Conservation (phyloP, 2,888 invertebrate genomes). For the Rhingia campestris region DNA sequence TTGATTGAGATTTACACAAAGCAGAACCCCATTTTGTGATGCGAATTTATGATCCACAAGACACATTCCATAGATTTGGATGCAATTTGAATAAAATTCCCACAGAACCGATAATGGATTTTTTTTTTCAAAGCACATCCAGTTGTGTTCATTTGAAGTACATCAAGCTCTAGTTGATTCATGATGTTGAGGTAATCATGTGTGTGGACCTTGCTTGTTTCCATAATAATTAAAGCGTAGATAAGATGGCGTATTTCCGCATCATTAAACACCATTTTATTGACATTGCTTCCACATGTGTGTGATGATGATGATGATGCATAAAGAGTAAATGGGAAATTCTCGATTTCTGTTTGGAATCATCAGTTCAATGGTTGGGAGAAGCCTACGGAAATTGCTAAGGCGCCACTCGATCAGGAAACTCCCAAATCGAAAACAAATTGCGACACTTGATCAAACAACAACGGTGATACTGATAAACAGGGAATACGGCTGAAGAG, state of each 20-base stretch:
- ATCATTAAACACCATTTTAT: conserved; percentile 33
- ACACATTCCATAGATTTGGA: background rate
- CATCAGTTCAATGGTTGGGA: background rate
- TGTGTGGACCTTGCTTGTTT: conserved; percentile 35
- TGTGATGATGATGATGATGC: conserved; percentile 17
- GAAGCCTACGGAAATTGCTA: conserved; percentile 34
- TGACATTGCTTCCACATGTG: conserved; percentile 34
- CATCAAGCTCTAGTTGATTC: background rate
- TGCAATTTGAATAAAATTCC: background rate
- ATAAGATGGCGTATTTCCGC: conserved; percentile 26
- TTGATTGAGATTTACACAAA: background rate
- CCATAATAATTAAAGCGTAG: too few species aligned
- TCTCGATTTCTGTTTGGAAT: conserved; percentile 40
- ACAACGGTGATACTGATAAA: conserved; percentile 6
- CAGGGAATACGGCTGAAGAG: too few species aligned
- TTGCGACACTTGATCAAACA: conserved; percentile 41
- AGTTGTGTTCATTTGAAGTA: conserved; percentile 5
- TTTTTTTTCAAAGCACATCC: background rate
- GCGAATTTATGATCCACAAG: background rate
- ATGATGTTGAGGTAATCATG: background rate
- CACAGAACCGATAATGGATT: background rate
- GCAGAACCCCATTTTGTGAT: conserved; percentile 7
- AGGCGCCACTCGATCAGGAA: conserved; percentile 46
- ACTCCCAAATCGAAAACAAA: conserved; percentile 31
- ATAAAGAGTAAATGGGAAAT: conserved; percentile 52